Base-by-base conservation (phyloP, 1,140 invertebrate species). In the Piezodorus guildinii region DNA sequence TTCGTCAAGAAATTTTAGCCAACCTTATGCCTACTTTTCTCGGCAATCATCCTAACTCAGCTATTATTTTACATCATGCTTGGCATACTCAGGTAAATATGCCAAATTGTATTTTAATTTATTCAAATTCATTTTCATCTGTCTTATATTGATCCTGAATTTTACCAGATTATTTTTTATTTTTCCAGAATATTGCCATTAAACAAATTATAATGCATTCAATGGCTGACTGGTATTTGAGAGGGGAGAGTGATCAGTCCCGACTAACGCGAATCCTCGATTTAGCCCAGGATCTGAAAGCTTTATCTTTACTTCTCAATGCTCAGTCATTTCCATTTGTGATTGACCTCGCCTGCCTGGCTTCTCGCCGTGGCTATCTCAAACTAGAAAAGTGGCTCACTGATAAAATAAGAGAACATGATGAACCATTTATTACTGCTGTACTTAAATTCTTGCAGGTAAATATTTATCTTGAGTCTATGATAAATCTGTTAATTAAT, bases 361-460 rank as follows among this genome's bases (percentile, higher is more conserved):
- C 96, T 0, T 97, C 96, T 0, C 77, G 96, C 64, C 77, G 96
- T 62, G 96, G 98, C 75, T 99, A 98, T 76, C 77, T 99, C 0
- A 99, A 99, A 75, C 76, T 99, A 9, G 96, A 99, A 73, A 99
- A 99, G 75, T 99, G 96, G 95, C 75, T 99, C 0, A 86, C 86
- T 2, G 96, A 99, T 73, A 98, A 98, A 77, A 94, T 98, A 52
- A 78, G 88, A 68, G 94, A 98, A 72, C 92, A 97, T 74, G 92
- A 93, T 17, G 92, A 95, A 72, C 77, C 80, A 17, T 95, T 95
- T 73, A 83, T 95, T 10, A 79, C 83, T 0, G 87, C 88, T 3
- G 88, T 88, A 74, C 81, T 94, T 0, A 91, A 91, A 71, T 94
- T 94, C 65, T 70, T 83, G 8, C 77, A 78, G 66, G 72, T 75